These are phyloP conservation scores for Phyto melanocephala DNA, from an alignment of 2,888 invertebrate species.

Conservation along the genomic window DNA sequence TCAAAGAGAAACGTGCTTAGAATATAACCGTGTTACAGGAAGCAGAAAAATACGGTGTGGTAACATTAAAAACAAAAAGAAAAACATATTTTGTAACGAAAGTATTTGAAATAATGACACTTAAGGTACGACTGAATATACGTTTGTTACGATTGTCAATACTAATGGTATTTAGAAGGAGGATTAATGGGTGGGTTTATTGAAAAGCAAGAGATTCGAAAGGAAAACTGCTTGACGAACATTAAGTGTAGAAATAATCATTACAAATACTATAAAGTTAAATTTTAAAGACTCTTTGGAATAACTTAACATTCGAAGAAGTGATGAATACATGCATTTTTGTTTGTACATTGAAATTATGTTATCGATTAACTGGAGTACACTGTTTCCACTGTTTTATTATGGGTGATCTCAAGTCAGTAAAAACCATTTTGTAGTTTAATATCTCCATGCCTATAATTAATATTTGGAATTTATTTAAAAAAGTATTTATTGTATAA, in stretches of 20 bases:
- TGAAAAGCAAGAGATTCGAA: background rate
- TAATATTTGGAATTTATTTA: no score
- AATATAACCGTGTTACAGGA: constrained; percentile 64
- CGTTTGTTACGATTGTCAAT: constrained; percentile 28
- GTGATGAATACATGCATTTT: constrained; percentile 6
- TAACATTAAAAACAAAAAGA: constrained; percentile 46
- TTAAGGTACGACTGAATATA: constrained; percentile 12
- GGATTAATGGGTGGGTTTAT: background rate
- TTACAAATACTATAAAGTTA: constrained; percentile 20
- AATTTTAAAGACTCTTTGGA: background rate
- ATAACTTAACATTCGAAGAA: constrained; percentile 22
- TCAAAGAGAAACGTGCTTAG: constrained; percentile 72
- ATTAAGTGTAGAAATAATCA: constrained; percentile 27
- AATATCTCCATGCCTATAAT: no score
- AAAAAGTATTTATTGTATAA: no score
- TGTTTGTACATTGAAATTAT: background rate
- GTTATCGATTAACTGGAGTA: background rate
- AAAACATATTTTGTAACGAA: constrained; percentile 51
- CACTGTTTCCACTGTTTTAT: constrained; percentile 27
- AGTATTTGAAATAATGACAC: constrained; percentile 63
- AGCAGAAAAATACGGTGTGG: background rate
- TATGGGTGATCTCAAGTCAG: no score
- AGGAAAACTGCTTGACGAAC: background rate
- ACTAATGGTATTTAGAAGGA: background rate
- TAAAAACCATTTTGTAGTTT: no score